Conservation (phyloP, 2,888 invertebrate genomes). For the Drosophila stalkeri region DNA sequence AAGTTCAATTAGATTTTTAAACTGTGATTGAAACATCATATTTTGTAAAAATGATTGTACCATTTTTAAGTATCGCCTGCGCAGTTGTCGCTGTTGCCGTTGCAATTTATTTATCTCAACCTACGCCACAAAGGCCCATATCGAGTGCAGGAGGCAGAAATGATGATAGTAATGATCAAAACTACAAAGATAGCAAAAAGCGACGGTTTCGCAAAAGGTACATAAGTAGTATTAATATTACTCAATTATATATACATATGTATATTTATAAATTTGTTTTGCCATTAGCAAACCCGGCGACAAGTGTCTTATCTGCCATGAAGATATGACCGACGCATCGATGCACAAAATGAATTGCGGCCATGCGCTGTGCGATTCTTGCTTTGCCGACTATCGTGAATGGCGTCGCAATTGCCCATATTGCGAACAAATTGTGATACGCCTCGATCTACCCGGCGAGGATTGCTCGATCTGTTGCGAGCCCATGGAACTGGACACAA, state of each 20-base stretch:
- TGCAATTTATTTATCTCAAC: slow-evolving; percentile 33
- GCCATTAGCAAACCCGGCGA: slow-evolving; percentile 49
- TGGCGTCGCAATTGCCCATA: slow-evolving; percentile 26
- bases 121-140: background rate
- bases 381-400: slow-evolving; percentile 13
- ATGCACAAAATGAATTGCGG: slow-evolving; percentile 53
- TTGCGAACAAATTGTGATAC: slow-evolving; percentile 27
- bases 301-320: slow-evolving; percentile 38
- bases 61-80: slow-evolving; percentile 28
- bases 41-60: slow-evolving; percentile 43
- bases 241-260: background rate
- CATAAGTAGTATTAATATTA: background rate
- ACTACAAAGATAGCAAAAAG: background rate
- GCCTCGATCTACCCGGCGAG: slow-evolving; percentile 38
- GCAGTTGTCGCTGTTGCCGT: slow-evolving; percentile 32
- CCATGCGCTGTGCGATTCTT: slow-evolving; percentile 54
- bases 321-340: background rate
- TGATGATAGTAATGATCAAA: background rate
- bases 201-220: slow-evolving; percentile 11
- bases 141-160: background rate
- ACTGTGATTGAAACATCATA: background rate
- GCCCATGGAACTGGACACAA: slow-evolving; percentile 15
- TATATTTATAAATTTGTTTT: too few relatives aligned
- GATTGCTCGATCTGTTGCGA: slow-evolving; percentile 60
- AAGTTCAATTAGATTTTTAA: background rate